phyloP scores from a whole-genome alignment of 1,140 invertebrate species.

The Drosophila auraria region DNA sequence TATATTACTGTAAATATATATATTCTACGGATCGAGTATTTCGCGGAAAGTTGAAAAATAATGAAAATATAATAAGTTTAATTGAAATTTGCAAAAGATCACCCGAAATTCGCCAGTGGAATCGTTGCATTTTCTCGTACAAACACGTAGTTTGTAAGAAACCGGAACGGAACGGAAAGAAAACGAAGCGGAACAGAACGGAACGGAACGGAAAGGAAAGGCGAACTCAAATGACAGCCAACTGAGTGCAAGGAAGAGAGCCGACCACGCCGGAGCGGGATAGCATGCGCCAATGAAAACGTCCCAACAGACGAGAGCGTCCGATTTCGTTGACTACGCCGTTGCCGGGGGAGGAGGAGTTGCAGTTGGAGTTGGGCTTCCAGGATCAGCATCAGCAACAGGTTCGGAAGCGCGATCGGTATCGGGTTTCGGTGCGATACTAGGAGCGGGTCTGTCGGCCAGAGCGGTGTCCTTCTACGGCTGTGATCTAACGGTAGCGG shows the following conservation, averaged over 20 bases:
- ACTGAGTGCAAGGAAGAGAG: constrained; percentile 29
- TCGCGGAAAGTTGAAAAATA: constrained; percentile 21
- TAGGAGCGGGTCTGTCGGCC: constrained; percentile 32
- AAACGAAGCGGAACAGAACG: neutral
- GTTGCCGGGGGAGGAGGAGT: constrained; percentile 58
- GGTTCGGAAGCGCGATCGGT: neutral
- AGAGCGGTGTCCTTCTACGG: constrained; percentile 49
- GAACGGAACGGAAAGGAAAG: neutral
- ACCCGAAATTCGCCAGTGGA: constrained; percentile 10
- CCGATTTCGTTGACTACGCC: constrained; percentile 79
- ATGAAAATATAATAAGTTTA: constrained; percentile 6
- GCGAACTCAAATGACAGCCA: constrained; percentile 18
- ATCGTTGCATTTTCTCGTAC: constrained; percentile 48
- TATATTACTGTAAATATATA: constrained; percentile 64
- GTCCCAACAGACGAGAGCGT: constrained; percentile 69
- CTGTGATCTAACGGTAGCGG: constrained; percentile 60
- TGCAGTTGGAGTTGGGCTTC: constrained; percentile 3
- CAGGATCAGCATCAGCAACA: constrained; percentile 22
- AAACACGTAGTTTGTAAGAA: constrained; percentile 59
- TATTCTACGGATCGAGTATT: constrained; percentile 54
- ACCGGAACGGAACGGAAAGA: constrained; percentile 1
- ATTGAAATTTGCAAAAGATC: constrained; percentile 14
- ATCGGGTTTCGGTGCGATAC: constrained; percentile 24
- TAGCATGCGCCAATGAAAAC: constrained; percentile 81
- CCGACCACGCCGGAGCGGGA: constrained; percentile 45